Evolutionary conservation across 2,888 invertebrate genomes (phyloP), one percentile per base, ranked within the genome.

Genomic region (Caenorhabditis zanzibari): DNA sequence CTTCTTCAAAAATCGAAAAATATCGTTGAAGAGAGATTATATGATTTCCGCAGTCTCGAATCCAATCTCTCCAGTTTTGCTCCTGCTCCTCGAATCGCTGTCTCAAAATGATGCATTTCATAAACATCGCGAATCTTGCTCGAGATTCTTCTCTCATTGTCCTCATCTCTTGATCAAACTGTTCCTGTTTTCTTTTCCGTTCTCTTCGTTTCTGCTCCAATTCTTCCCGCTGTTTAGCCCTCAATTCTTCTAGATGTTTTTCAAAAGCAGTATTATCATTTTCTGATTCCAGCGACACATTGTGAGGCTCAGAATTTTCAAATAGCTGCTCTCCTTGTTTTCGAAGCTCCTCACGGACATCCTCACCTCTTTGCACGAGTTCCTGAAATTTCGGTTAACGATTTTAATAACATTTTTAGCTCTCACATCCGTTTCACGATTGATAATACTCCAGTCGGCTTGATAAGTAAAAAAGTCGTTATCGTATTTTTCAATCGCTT

Each of bases 81-180:
- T 66, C 66, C 14, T 66, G 49, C 1, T 52, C 35, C 6, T 49
- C 49, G 7, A 66, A 66, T 9, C 35, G 3, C 2, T 22, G 49
- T 14, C 41, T 66, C 49, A 66, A n/a, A 10, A 35, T 4, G 12
- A 66, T 66, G 22, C 66, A 66, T 12, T 4, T 35, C 49, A 66
- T 49, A 1, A 66, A 14, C 4, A 49, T 66, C 10, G 1, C 2
- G n/a, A 66, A 49, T 49, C 66, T n/a, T 32, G n/a, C 19, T 26
- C 32, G 32, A 6, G 52, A 66, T 49, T 66, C 66, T 10, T 52
- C 9, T 66, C 22, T 49, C 49, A 66, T 9, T 52, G 49, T 52
- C 32, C n/a, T 9, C 10, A 66, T 12, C 14, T 66, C 66, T 12
- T 52, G 35, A 14, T 66, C 49, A 16, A 66, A 35, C 14, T 47